Conservation (phyloP, 2,888 invertebrate species). For the Callimorpha dominula region DNA sequence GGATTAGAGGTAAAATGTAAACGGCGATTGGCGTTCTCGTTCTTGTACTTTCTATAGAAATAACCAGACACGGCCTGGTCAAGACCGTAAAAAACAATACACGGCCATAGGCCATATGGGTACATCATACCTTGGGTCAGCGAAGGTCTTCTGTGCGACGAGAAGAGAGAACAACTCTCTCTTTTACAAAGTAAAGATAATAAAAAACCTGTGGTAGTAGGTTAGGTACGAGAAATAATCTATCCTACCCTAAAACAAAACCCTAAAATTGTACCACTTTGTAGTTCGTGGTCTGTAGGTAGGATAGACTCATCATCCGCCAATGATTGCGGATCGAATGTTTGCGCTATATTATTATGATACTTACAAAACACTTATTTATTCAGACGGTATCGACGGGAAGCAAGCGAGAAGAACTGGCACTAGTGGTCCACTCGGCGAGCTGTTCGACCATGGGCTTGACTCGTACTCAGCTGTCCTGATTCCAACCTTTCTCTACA, state of each 20-base stretch:
- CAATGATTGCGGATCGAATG: neutral
- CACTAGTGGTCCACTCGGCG: conserved; percentile 97
- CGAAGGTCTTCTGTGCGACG: too few species aligned
- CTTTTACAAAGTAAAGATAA: too few species aligned
- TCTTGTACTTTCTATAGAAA: too few species aligned
- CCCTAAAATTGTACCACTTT: neutral
- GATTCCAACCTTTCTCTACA: conserved; percentile 97
- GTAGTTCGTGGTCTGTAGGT: neutral
- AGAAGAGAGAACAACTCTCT: too few species aligned
- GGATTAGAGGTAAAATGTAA: too few species aligned
- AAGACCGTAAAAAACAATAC: too few species aligned
- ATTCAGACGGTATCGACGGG: conserved; percentile 98
- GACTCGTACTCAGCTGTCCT: conserved; percentile 98
- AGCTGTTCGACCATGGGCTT: conserved; percentile 99
- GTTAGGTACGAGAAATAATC: neutral
- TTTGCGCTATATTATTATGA: neutral
- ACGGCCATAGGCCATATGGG: too few species aligned
- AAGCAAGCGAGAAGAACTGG: conserved; percentile 99
- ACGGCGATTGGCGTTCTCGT: too few species aligned
- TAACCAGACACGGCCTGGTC: too few species aligned
- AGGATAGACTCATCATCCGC: too few species aligned
- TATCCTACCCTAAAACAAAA: neutral
- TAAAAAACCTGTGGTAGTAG: neutral
- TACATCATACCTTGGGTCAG: too few species aligned
- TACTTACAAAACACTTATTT: neutral